Evolutionary conservation across 2,888 invertebrate species (phyloP).

Genomic region (Acanthoscelides obtectus): DNA sequence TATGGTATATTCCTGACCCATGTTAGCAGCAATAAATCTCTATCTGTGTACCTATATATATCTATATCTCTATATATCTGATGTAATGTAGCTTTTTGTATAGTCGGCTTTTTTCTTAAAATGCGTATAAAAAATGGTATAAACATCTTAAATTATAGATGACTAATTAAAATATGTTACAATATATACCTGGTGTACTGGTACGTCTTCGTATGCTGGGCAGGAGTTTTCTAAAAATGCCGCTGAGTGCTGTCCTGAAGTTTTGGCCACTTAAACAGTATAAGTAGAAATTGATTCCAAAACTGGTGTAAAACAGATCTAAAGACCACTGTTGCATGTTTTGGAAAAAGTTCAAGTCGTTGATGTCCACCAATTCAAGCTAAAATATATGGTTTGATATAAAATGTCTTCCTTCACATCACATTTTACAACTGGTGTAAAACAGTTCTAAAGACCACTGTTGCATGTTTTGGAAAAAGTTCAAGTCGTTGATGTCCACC

Average conservation of each 20-base stretch:
- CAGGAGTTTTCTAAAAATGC: constrained; percentile 21
- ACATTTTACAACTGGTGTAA: constrained; percentile 79
- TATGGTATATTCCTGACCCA: too few species aligned
- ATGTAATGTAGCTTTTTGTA: too few species aligned
- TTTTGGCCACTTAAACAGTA: constrained; percentile 80
- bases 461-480: constrained; percentile 46
- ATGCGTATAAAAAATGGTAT: too few species aligned
- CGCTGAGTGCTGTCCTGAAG: constrained; percentile 56
- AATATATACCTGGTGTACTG: constrained; percentile 23
- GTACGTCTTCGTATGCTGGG: constrained; percentile 15
- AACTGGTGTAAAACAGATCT: constrained; percentile 73
- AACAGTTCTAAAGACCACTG: constrained; percentile 66
- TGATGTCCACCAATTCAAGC: constrained; percentile 47
- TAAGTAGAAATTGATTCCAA: constrained; percentile 76
- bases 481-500: constrained; percentile 50
- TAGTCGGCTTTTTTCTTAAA: too few species aligned
- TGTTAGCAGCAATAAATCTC: too few species aligned
- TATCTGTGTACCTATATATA: too few species aligned
- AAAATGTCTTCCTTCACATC: too few species aligned
- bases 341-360: constrained; percentile 42
- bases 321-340: constrained; percentile 60
- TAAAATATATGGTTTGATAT: constrained; percentile 29
- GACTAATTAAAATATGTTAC: too few species aligned
- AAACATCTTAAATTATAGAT: too few species aligned
- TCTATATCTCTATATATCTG: too few species aligned